Evolutionary conservation across 2,888 invertebrate species (phyloP).

Genomic region (Ophion obscuratus): DNA sequence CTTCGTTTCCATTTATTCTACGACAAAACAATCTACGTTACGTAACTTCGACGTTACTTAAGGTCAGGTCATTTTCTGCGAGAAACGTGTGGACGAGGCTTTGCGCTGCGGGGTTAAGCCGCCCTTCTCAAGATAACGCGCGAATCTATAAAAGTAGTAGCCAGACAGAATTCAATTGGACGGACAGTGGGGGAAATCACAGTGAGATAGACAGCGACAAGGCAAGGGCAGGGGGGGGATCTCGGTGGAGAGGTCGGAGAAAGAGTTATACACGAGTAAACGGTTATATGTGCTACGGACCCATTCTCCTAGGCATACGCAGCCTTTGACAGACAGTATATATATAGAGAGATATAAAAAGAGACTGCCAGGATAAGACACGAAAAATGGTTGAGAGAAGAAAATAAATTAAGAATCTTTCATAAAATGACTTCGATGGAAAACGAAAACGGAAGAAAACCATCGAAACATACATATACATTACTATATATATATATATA

Average conservation of each 20-base stretch:
- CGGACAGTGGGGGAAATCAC: conserved; percentile 32
- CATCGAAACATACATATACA: conserved; percentile 53
- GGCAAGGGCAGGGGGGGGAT: neutral
- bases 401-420: conserved; percentile 28
- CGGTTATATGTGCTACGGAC: conserved; percentile 50
- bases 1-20: conserved; percentile 2
- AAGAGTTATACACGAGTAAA: neutral
- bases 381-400: conserved; percentile 28
- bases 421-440: conserved; percentile 35
- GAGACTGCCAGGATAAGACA: conserved; percentile 32
- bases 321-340: conserved; percentile 46
- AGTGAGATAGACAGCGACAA: conserved; percentile 18
- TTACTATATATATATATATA: conserved; percentile 13
- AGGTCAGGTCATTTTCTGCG: neutral
- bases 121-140: neutral
- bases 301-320: conserved; percentile 64
- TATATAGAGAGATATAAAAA: conserved; percentile 15
- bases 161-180: conserved; percentile 29
- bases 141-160: conserved; percentile 14
- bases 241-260: neutral
- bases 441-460: conserved; percentile 18
- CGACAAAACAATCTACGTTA: conserved; percentile 6
- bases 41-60: conserved; percentile 2
- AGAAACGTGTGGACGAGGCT: conserved; percentile 11
- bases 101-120: conserved; percentile 19